A percentile compares a stretch with the other conserved stretches of the same genome.
phyloP scores from a whole-genome alignment of 2,888 invertebrate genomes.

The Cantharis nigra region DNA sequence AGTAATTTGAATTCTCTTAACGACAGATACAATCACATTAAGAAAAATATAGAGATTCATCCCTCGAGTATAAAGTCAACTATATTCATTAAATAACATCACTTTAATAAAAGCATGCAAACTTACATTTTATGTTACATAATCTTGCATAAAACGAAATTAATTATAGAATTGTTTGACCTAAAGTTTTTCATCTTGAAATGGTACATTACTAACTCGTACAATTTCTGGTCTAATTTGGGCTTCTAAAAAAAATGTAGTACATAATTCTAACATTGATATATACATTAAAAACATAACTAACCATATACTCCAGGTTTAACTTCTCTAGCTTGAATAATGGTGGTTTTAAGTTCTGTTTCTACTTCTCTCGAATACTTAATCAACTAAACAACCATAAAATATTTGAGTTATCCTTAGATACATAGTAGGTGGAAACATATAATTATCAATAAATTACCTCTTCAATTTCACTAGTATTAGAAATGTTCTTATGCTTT shows the following conservation, averaged over 20 bases:
- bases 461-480: constrained; percentile 66
- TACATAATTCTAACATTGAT: background rate
- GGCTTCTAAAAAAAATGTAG: constrained; percentile 60
- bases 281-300: constrained; percentile 22
- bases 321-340: constrained; percentile 74
- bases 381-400: constrained; percentile 62
- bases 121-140: background rate
- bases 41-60: background rate
- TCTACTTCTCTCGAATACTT: constrained; percentile 72
- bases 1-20: background rate
- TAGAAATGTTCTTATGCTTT: constrained; percentile 67
- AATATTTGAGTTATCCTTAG: constrained; percentile 1
- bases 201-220: constrained; percentile 68
- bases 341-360: constrained; percentile 69
- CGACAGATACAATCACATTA: background rate
- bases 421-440: constrained; percentile 3
- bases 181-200: constrained; percentile 55
- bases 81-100: background rate
- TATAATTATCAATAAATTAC: constrained; percentile 51
- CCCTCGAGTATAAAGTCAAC: background rate
- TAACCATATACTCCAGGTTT: constrained; percentile 71
- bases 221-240: constrained; percentile 64
- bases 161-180: background rate
- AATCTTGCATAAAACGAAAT: background rate
- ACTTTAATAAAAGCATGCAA: background rate